Evolutionary conservation across 2,888 invertebrate species (phyloP).

Genomic region (Hirtodrosophila confusa): DNA sequence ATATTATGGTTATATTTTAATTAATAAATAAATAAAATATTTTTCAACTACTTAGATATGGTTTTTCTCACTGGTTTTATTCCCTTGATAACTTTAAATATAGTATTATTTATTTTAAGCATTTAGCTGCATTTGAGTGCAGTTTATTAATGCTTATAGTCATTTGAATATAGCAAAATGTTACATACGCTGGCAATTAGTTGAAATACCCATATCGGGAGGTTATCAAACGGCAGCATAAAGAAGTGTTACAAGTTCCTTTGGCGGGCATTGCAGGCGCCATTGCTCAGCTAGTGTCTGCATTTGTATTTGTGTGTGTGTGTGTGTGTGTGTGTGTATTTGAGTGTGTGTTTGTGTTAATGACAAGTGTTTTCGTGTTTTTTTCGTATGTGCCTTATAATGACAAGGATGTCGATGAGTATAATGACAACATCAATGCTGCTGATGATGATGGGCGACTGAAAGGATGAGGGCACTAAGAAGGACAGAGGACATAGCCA

Average conservation of each 20-base stretch:
- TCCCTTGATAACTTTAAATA: too few relatives aligned
- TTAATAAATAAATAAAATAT: too few relatives aligned
- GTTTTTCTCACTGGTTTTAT: too few relatives aligned
- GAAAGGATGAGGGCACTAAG: background rate
- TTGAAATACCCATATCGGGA: constrained; percentile 9
- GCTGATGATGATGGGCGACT: constrained; percentile 62
- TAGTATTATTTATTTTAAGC: too few relatives aligned
- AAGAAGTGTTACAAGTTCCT: constrained; percentile 43
- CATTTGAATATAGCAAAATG: background rate
- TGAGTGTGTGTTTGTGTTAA: constrained; percentile 66
- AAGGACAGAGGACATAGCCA: background rate
- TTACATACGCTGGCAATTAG: constrained; percentile 2
- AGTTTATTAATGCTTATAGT: too few relatives aligned
- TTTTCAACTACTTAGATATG: too few relatives aligned
- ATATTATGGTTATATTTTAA: too few relatives aligned
- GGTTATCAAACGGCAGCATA: constrained; percentile 10
- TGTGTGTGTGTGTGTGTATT: constrained; percentile 4
- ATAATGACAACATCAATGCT: constrained; percentile 78
- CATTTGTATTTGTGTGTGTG: constrained; percentile 8
- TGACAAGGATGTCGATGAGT: constrained; percentile 78
- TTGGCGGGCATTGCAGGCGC: constrained; percentile 33
- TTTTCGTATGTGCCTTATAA: constrained; percentile 63
- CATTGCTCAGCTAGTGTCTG: constrained; percentile 27
- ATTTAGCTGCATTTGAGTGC: too few relatives aligned
- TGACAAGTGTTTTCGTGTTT: constrained; percentile 76